Base-by-base conservation (phyloP, 1,140 invertebrate genomes). In the Medauroidea extradentata region DNA sequence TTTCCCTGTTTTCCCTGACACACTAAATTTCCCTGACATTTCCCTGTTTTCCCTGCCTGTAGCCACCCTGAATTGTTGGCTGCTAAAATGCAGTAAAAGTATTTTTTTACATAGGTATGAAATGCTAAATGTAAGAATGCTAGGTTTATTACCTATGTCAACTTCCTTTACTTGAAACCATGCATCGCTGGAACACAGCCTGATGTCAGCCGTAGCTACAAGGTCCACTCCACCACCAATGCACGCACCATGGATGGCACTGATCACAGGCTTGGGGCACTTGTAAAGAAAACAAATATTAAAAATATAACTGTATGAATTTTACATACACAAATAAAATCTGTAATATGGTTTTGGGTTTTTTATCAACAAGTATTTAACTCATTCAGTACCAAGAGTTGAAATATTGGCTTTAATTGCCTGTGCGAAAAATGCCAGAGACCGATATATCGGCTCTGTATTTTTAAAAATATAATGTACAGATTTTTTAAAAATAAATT, bases 151-250 rank as follows among this genome's bases (percentile, higher is more conserved):
- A 77, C 78, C 75, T 21, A 78, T 65, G 56, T 76, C 75, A 51
- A 87, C 88, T 80, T 96, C 93, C 75, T 94, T 95, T 7, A 96
- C 84, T 79, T 90, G 87, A 73, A 98, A 99, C 81, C 86, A 96
- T 5, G 96, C 88, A 78, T 98, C 93, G 62, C 85, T 75, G 1
- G 93, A 85, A 71, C 91, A 94, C 71, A 94, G 96, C 59, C 97
- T 83, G 64, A 99, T 93, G 78, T 99, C 96, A 58, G 90, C 85
- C 18, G 90, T 86, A 38, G 86, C 85, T 39, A 95, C 86, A 59
- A 99, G 75, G 73, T 96, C 88, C 7, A 97, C 81, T 7, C 91
- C 96, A 13, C 84, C 96, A 0, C 96, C 96, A 54, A 98, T 83
- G 72, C 96, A 98, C 0, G 86, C 90, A 64, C 79, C 84, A 78